phyloP scores from a whole-genome alignment of 64 coral and sea anemone species.

The Pocillopora verrucosa region DNA sequence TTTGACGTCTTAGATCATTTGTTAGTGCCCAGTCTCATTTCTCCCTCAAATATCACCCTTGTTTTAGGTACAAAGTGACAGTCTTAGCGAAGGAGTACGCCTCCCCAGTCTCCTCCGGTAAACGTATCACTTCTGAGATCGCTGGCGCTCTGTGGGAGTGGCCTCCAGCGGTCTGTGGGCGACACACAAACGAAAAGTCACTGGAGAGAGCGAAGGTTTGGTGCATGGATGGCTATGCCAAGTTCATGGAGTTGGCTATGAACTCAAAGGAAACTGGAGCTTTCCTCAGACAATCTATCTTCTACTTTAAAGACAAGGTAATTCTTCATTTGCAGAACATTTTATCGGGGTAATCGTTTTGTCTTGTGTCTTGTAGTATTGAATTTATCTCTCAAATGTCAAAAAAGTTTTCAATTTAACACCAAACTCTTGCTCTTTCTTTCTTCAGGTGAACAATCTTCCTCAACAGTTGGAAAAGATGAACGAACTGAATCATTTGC shows the following conservation, averaged over 20 bases:
- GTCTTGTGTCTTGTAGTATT: too few relatives aligned
- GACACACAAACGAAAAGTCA: constrained; percentile 30
- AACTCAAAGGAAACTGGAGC: constrained; percentile 45
- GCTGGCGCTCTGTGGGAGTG: constrained; percentile 35
- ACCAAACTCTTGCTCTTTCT: not conserved
- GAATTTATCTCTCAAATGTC: not conserved
- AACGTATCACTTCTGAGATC: constrained; percentile 44
- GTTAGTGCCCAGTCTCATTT: too few relatives aligned
- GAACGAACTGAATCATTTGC: constrained; percentile 18
- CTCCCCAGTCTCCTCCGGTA: constrained; percentile 4
- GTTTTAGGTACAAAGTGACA: not conserved
- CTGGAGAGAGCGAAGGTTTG: constrained; percentile 42
- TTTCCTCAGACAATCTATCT: constrained; percentile 34
- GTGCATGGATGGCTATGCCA: constrained; percentile 37
- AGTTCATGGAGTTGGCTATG: constrained; percentile 44
- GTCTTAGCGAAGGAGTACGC: constrained; percentile 14
- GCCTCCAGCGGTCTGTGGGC: constrained; percentile 36
- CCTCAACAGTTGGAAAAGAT: constrained; percentile 21
- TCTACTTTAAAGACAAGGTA: constrained; percentile 1
- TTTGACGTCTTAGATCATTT: too few relatives aligned
- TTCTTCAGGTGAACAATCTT: constrained; percentile 10
- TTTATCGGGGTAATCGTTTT: not conserved
- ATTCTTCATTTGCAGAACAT: not conserved
- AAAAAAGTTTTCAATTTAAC: not conserved
- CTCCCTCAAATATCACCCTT: not conserved